Evolutionary conservation across 2,113 vertebrate species (phyloP).

Genomic region (Orientallactaga bullata): DNA sequence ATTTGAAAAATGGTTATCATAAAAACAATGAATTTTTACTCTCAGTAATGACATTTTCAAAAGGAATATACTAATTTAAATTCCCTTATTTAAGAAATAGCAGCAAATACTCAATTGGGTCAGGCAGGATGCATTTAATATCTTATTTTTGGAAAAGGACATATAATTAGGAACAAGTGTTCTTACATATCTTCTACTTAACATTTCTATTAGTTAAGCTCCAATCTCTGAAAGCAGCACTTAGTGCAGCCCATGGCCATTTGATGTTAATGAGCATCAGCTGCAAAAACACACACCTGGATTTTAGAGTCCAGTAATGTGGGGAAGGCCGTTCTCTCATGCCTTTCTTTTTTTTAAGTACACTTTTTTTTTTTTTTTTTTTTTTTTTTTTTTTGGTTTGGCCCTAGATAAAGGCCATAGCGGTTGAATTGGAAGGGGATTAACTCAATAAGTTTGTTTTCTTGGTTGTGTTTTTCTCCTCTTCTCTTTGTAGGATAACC

Average conservation of each 20-base stretch:
- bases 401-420: accelerated
- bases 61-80: slow-evolving; percentile 62
- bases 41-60: slow-evolving; percentile 49
- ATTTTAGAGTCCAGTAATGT: not conserved
- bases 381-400: not conserved
- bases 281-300: not conserved
- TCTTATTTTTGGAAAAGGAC: slow-evolving; percentile 44
- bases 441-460: not conserved
- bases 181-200: slow-evolving; percentile 15
- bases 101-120: slow-evolving; percentile 6
- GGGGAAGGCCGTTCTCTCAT: not conserved
- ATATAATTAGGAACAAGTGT: slow-evolving; percentile 56
- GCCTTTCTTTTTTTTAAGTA: not conserved
- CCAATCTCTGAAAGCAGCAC: slow-evolving; percentile 11
- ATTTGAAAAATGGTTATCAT: slow-evolving; percentile 32
- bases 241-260: slow-evolving; percentile 11
- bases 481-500: not conserved
- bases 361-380: no score
- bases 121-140: not conserved
- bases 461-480: not conserved
- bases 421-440: accelerated
- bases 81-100: slow-evolving; percentile 24
- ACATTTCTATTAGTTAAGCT: slow-evolving; percentile 48
- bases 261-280: not conserved
- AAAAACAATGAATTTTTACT: slow-evolving; percentile 6